phyloP scores from a whole-genome alignment of 1,140 invertebrate genomes.

The Trichogramma pretiosum region DNA sequence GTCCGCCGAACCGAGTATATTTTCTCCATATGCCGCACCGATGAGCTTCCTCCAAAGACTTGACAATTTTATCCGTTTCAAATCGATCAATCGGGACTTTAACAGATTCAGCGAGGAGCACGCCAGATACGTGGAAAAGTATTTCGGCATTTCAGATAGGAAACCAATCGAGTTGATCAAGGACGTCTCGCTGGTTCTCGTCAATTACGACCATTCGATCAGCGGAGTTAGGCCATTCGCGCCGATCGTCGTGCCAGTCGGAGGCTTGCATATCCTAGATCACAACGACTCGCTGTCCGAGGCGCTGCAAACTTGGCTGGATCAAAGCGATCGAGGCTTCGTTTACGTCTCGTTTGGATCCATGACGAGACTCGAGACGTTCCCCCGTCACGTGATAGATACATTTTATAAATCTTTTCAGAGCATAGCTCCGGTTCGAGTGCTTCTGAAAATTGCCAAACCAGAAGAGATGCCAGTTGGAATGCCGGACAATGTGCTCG shows the following conservation, averaged over 20 bases:
- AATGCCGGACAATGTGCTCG: background rate
- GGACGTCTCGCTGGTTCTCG: background rate
- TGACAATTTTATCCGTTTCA: background rate
- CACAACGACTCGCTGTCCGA: background rate
- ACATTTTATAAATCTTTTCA: background rate
- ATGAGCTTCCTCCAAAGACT: slow-evolving; percentile 15
- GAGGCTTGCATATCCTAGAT: background rate
- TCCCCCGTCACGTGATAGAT: background rate
- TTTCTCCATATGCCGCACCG: background rate
- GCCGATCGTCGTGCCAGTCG: background rate
- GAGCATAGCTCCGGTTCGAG: background rate
- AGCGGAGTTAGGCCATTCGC: background rate
- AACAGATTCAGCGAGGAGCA: too few species aligned
- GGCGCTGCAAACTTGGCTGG: background rate
- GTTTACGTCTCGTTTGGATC: background rate
- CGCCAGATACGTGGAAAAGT: background rate
- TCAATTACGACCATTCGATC: background rate
- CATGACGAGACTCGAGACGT: background rate
- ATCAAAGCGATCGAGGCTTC: background rate
- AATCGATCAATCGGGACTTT: too few species aligned
- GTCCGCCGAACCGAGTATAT: slow-evolving; percentile 4
- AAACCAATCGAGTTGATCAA: background rate
- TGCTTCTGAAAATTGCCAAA: background rate
- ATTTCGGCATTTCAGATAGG: background rate
- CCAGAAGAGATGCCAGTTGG: background rate